These are phyloP conservation scores for Isoperla grammatica DNA, from an alignment of 2,888 invertebrate genomes.

Conservation along the genomic window DNA sequence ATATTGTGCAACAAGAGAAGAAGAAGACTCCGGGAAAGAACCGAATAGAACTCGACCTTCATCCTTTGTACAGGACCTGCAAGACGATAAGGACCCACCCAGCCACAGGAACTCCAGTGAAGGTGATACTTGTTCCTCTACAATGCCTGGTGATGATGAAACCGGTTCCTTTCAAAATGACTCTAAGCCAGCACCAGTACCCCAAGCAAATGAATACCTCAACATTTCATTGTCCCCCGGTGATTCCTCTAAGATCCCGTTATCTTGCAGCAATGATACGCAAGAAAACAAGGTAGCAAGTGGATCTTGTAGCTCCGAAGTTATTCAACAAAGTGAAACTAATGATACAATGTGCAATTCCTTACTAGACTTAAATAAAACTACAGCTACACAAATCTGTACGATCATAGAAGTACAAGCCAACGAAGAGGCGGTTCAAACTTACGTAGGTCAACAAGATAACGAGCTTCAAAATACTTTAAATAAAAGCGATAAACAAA, in stretches of 20 bases:
- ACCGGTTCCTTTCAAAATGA: background rate
- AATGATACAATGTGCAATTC: background rate
- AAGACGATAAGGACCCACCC: background rate
- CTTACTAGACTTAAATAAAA: background rate
- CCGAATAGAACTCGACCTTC: background rate
- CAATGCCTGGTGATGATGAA: background rate
- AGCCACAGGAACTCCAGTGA: background rate
- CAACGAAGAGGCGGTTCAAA: background rate
- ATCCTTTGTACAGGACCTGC: background rate
- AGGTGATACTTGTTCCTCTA: background rate
- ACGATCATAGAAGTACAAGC: background rate
- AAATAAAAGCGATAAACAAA: conserved; percentile 17
- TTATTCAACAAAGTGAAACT: background rate
- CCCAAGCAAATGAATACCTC: background rate
- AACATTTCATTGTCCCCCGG: background rate
- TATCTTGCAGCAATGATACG: background rate
- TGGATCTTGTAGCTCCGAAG: background rate
- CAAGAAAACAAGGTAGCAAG: background rate
- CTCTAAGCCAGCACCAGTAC: background rate
- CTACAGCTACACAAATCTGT: background rate
- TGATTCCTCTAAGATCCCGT: background rate
- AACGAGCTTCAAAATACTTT: conserved; percentile 22
- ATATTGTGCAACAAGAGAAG: conserved; percentile 57
- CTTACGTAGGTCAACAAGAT: conserved; percentile 7
- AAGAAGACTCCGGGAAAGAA: conserved; percentile 43